phyloP scores from a whole-genome alignment of 1,140 invertebrate genomes.

The Drosophila sulfurigaster region DNA sequence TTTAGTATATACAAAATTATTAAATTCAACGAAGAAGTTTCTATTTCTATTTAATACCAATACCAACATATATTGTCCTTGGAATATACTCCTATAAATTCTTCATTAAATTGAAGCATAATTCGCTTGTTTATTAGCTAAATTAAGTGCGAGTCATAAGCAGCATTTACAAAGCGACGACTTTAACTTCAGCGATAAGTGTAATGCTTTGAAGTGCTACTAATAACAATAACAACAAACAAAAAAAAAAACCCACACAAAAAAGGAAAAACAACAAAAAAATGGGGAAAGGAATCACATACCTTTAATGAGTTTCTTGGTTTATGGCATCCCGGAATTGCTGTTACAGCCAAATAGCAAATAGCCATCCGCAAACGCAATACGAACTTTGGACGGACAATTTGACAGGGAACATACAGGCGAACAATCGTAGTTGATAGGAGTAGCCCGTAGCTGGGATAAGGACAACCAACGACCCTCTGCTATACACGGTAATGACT shows the following conservation, averaged over 20 bases:
- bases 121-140: background rate
- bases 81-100: too few species aligned
- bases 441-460: slow-evolving; percentile 15
- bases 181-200: slow-evolving; percentile 16
- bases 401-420: slow-evolving; percentile 17
- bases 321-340: slow-evolving; percentile 31
- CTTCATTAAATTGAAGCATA: too few species aligned
- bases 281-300: slow-evolving; percentile 10
- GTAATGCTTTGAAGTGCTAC: slow-evolving; percentile 21
- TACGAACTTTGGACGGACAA: slow-evolving; percentile 10
- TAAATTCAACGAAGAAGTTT: too few species aligned
- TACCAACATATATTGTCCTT: too few species aligned
- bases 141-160: slow-evolving; percentile 4
- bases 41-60: background rate
- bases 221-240: slow-evolving; percentile 30
- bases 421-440: slow-evolving; percentile 1
- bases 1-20: too few species aligned
- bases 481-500: slow-evolving; percentile 71
- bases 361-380: slow-evolving; percentile 26
- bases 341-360: slow-evolving; percentile 31
- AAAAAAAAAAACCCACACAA: slow-evolving; percentile 2
- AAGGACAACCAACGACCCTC: slow-evolving; percentile 29
- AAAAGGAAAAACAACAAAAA: background rate
- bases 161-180: background rate
- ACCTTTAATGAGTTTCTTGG: slow-evolving; percentile 38